Evolutionary conservation across 2,888 invertebrate species (phyloP).

Genomic region (Himalopsyche anomala): DNA sequence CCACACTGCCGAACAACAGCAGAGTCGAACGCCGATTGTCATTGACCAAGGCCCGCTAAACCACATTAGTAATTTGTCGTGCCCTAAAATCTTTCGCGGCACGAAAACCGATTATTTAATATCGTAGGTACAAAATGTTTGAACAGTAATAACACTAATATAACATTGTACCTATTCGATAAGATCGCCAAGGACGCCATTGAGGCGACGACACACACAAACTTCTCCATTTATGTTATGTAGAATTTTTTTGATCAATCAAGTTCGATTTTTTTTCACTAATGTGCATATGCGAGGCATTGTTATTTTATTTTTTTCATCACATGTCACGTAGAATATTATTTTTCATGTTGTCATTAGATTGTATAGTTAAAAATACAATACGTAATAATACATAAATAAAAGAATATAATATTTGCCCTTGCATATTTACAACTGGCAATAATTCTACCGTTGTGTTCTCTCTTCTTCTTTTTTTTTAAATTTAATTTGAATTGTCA

Average conservation of each 20-base stretch:
- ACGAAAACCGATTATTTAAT: conserved; percentile 23
- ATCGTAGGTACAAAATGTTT: background rate
- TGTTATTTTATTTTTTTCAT: background rate
- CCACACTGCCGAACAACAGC: background rate
- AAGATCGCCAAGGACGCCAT: conserved; percentile 24
- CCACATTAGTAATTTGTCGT: conserved; percentile 34
- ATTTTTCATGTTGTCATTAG: background rate
- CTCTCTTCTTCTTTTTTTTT: no score
- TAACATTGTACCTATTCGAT: conserved; percentile 20
- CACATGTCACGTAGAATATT: conserved; percentile 10
- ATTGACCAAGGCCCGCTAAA: background rate
- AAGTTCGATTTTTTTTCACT: background rate
- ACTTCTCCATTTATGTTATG: background rate
- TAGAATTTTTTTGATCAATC: background rate
- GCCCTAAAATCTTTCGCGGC: conserved; percentile 34
- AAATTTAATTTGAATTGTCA: no score
- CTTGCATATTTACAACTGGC: no score
- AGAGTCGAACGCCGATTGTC: background rate
- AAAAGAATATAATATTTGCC: no score
- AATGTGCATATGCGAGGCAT: background rate
- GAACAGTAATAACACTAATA: background rate
- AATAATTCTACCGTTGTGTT: no score
- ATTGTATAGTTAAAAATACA: background rate
- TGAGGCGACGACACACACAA: background rate
- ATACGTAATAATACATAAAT: no score